Base-by-base conservation (phyloP, 2,888 invertebrate species). In the Emesis furor region DNA sequence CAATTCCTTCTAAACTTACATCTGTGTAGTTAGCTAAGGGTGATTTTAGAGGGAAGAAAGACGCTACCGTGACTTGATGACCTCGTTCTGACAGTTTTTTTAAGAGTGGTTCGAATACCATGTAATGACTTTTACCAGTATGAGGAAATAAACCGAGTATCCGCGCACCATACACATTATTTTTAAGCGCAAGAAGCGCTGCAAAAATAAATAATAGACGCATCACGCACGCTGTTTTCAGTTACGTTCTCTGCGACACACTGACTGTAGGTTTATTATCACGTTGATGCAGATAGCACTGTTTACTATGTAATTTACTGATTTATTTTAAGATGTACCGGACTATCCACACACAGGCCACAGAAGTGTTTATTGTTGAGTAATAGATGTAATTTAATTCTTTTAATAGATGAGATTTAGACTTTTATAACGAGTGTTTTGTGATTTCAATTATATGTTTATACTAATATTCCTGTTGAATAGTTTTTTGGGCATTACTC, bases 61-160 rank as follows among this genome's bases (percentile, higher is more conserved):
- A 97, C 2, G 97, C 94, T 0, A 98, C 97, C 12, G 98, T 97
- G 3, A 98, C 92, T 69, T 97, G 95, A 90, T 98, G 98, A 3
- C 98, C 98, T 65, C 97, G 95, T 59, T 94, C 94, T 0, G 97
- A 97, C 77, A 98, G 91, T 71, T 95, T 96, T 71, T 94, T 94
- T 10, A 98, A 90, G 1, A 98, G 92, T 0, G 97, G 97, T 71
- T 97, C 96, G 91, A 97, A 98, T 0, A 97, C 97, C 92, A 97
- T 96, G 89, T 97, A 98, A 88, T 98, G 98, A 87, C 98, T 98
- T 83, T 97, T 97, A 0, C 97, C 97, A 0, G 97, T 95, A 89
- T 98, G 97, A 0, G 97, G 97, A 89, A 98, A 98, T 0, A 97
- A 92, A 5, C 86, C 89, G 42, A 90, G 85, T 10, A 90, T 87